phyloP scores from a whole-genome alignment of 92 coral and sea anemone genomes.

The Phenganax stokvisi region DNA sequence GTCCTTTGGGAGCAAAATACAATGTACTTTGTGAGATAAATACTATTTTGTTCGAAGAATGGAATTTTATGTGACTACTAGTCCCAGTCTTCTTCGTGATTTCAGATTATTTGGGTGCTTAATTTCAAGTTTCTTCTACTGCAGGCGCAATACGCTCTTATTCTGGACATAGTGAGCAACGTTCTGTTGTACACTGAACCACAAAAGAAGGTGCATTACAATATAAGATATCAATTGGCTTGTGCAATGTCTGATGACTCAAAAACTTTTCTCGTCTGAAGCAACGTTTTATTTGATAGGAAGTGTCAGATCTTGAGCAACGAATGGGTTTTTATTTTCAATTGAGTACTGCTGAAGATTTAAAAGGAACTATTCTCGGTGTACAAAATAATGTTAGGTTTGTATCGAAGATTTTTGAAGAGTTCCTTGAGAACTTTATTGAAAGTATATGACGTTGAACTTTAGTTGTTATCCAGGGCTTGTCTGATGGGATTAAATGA shows the following conservation, averaged over 20 bases:
- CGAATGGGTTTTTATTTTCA: slow-evolving; percentile 81
- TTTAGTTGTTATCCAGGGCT: neutral
- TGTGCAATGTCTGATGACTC: neutral
- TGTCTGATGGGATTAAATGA: slow-evolving; percentile 25
- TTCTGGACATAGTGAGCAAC: slow-evolving; percentile 86
- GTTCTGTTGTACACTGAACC: slow-evolving; percentile 96
- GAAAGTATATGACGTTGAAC: too few species aligned
- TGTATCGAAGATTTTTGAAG: neutral
- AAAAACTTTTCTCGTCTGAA: too few species aligned
- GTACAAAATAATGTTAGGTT: slow-evolving; percentile 83
- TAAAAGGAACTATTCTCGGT: slow-evolving; percentile 75
- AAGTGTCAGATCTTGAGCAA: slow-evolving; percentile 83
- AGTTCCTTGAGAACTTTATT: neutral
- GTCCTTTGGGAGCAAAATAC: too few species aligned
- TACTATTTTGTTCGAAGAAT: neutral
- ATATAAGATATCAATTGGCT: too few species aligned
- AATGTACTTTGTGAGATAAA: too few species aligned
- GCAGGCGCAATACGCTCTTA: slow-evolving; percentile 90
- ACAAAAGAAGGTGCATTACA: slow-evolving; percentile 76
- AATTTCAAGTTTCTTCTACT: neutral
- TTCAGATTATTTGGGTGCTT: neutral
- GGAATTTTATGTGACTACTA: neutral
- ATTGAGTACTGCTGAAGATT: slow-evolving; percentile 80
- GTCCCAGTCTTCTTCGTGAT: neutral
- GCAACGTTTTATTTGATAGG: slow-evolving; percentile 44